These are phyloP conservation scores for Artemisiospiza belli DNA, from an alignment of 2,113 vertebrate species.

Conservation along the genomic window DNA sequence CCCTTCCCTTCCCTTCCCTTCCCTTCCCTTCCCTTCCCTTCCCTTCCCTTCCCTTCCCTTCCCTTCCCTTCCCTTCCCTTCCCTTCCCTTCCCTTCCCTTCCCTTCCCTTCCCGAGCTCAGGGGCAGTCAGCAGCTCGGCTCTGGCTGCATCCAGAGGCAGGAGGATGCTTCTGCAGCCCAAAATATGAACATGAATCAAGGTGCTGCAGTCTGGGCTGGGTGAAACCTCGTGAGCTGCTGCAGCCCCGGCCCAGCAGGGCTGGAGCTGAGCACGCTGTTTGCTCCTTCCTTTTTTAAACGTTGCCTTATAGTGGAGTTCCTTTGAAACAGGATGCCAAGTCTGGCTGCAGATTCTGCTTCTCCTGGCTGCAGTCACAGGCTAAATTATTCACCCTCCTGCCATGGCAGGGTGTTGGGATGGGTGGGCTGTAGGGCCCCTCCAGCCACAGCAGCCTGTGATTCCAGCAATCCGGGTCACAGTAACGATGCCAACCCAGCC, in stretches of 20 bases:
- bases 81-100: neutral
- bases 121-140: fast-evolving
- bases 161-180: neutral
- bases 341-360: neutral
- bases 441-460: neutral
- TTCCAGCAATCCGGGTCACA: neutral
- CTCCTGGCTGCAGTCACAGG: neutral
- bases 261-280: fast-evolving
- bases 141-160: fast-evolving
- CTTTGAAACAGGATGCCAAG: neutral
- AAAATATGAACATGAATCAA: fast-evolving
- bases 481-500: neutral
- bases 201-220: neutral
- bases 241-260: fast-evolving
- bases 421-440: neutral
- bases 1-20: too few relatives aligned
- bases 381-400: neutral
- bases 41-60: neutral
- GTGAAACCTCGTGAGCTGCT: neutral
- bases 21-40: too few relatives aligned
- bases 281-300: neutral
- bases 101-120: neutral
- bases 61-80: neutral
- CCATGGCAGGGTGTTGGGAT: fast-evolving
- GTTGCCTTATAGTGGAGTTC: neutral